Base-by-base conservation (phyloP, 1,140 invertebrate species). In the Drosophila ohnishii region DNA sequence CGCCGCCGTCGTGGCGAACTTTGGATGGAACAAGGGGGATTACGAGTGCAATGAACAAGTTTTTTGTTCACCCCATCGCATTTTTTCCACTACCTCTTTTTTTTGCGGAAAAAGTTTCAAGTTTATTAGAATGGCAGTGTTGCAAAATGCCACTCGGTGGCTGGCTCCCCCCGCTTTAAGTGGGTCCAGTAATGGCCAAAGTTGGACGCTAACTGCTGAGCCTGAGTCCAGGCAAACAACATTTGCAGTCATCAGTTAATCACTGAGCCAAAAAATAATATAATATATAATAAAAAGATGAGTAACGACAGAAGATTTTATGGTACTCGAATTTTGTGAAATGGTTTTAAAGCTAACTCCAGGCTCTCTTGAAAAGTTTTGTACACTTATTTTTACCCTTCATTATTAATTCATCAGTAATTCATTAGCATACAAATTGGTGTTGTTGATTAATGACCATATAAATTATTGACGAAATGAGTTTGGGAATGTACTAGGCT, bases 61-160 rank as follows among this genome's bases (percentile, higher is more conserved):
- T 82, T 80, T 66, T 64, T 73, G 37, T 73, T 57, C 50, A 59
- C 66, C 59, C 65, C 57, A 30, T 22, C n/a, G 11, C 30, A 37
- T n/a, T 63, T 67, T 69, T 69, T 32, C 39, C 37, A 10, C 60
- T n/a, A 40, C 7, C 30, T 22, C 58, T 40, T 34, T 14, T 14
- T 14, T 6, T 3, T 40, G 48, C 14, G 25, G 42, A 79, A 69
- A 82, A 88, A 87, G 79, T 88, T 87, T 88, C 75, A 73, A 87
- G 83, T 87, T 88, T 87, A 88, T 88, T 80, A 77, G 75, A 74
- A 66, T 72, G 76, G 56, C 56, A 79, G 78, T 78, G 83, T 82
- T 86, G 75, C 57, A 57, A 60, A 69, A 56, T 67, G 40, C 32
- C 55, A 64, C 51, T 57, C 34, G 61, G 32, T 39, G 37, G n/a